Evolutionary conservation across 2,113 vertebrate genomes (phyloP).

Genomic region (Rhagologus leucostigma): DNA sequence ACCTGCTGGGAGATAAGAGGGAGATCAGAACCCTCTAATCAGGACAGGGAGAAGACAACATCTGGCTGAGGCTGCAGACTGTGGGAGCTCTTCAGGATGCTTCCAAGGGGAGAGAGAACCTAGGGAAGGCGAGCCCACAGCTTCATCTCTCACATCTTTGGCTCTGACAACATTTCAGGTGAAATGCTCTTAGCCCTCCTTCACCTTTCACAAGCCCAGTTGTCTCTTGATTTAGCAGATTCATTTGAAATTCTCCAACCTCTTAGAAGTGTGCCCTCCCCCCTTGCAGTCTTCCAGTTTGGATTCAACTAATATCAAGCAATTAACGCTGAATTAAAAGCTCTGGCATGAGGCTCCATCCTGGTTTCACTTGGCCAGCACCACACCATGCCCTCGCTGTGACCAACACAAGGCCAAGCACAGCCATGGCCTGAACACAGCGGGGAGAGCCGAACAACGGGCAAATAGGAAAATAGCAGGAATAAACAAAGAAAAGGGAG

Average conservation of each 20-base stretch:
- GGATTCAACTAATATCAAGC: background rate
- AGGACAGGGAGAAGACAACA: background rate
- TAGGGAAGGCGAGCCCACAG: background rate
- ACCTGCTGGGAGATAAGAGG: background rate
- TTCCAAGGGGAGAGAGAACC: background rate
- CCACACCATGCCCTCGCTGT: background rate
- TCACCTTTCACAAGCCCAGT: background rate
- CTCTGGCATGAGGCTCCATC: background rate
- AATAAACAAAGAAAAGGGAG: background rate
- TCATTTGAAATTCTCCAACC: background rate
- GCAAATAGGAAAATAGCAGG: background rate
- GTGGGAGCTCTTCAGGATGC: background rate
- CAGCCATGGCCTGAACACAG: rapidly evolving
- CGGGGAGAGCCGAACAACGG: background rate
- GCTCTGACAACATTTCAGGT: background rate
- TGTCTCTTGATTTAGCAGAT: background rate
- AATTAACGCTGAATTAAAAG: background rate
- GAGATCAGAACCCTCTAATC: background rate
- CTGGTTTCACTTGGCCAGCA: background rate
- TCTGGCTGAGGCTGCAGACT: background rate
- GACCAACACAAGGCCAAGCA: background rate
- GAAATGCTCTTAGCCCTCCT: background rate
- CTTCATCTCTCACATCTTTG: background rate
- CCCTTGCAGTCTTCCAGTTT: background rate
- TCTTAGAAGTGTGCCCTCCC: background rate